These are phyloP conservation scores for Drosophila baimaii DNA, from an alignment of 1,140 invertebrate genomes.

Conservation along the genomic window DNA sequence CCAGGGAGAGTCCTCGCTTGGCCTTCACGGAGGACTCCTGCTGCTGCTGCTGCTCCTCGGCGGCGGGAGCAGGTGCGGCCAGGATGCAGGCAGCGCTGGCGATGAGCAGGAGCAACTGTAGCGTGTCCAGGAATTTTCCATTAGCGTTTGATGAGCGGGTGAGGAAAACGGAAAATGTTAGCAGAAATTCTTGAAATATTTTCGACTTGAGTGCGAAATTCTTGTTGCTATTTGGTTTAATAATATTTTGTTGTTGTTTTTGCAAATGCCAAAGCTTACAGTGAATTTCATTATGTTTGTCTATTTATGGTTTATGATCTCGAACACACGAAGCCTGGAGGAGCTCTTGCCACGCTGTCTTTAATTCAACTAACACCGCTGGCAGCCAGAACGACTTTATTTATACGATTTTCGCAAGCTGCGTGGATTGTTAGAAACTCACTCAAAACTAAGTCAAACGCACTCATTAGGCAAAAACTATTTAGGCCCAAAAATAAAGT, in stretches of 20 bases:
- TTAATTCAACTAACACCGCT: slow-evolving; percentile 61
- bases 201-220: neutral
- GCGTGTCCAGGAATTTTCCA: slow-evolving; percentile 45
- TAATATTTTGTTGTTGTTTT: neutral
- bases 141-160: slow-evolving; percentile 25
- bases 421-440: slow-evolving; percentile 48
- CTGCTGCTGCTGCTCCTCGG: slow-evolving; percentile 55
- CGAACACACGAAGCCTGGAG: slow-evolving; percentile 12
- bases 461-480: slow-evolving; percentile 77
- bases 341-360: slow-evolving; percentile 20
- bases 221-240: neutral
- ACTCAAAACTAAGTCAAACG: slow-evolving; percentile 74
- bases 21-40: slow-evolving; percentile 65
- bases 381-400: slow-evolving; percentile 58
- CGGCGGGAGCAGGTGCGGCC: slow-evolving; percentile 69
- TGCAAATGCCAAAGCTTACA: slow-evolving; percentile 47
- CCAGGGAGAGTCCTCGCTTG: slow-evolving; percentile 71
- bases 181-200: slow-evolving; percentile 18
- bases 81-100: slow-evolving; percentile 55
- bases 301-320: slow-evolving; percentile 24
- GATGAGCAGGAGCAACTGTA: slow-evolving; percentile 67
- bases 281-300: slow-evolving; percentile 64
- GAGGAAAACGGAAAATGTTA: slow-evolving; percentile 20
- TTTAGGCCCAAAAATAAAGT: slow-evolving; percentile 58
- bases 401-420: slow-evolving; percentile 59